Evolutionary conservation across 2,888 invertebrate species (phyloP), one percentile per base, ranked within the genome.

Genomic region (Pharmacophagus antenor): DNA sequence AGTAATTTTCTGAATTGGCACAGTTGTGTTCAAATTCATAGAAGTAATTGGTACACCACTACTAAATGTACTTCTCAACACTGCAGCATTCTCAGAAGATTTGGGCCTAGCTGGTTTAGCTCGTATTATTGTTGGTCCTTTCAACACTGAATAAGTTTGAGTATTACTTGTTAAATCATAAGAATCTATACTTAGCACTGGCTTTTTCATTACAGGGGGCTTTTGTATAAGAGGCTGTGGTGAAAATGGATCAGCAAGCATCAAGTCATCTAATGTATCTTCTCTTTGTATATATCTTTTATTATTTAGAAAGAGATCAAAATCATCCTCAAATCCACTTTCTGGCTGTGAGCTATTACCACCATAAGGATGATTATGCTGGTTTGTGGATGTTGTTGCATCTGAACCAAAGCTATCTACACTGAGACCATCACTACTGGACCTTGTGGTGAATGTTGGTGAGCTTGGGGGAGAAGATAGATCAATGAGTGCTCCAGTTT

Each of bases 321-420:
- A 95, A 77, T 96, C 96, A 85, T 96, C 96, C 80, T 96, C 96
- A 76, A 96, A 96, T 3, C 95, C 95, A 82, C 95, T 95, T 76
- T 95, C 95, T 47, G 94, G 93, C 74, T 94, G 94, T 4, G 95
- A 95, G 7, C 92, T 92, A 72, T 93, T 94, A 17, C 94, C 94
- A 70, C 93, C 93, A 67, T 89, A 91, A 44, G 90, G 82, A 22
- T 85, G 79, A 62, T 88, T 86, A 56, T 91, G 92, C 67, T 93
- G 92, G 54, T 87, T 90, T 4, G 89, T 91, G 37, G 90, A 89
- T 8, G 88, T 85, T 64, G 94, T 94, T 37, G 94, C 94, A 79
- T 95, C 95, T 12, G 95, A 95, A 58, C 95, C 94, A 70, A 95
- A 95, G 74, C 95, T 95, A 70, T 95, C 94, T 18, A 95, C 93